phyloP scores from a whole-genome alignment of 2,113 vertebrate species.

The Zosterops pallidus region DNA sequence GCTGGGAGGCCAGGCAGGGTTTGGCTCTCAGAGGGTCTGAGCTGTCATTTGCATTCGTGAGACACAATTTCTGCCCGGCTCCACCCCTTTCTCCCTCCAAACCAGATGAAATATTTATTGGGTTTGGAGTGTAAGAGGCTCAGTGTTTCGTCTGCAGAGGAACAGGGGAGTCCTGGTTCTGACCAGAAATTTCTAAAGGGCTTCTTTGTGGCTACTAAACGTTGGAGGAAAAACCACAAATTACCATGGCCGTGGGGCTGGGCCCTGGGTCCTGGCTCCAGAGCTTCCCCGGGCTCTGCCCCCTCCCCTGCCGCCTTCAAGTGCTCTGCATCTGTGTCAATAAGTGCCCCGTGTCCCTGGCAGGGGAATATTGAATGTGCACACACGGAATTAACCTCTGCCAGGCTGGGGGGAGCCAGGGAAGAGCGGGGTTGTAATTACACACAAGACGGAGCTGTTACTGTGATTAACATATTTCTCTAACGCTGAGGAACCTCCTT shows the following conservation, averaged over 20 bases:
- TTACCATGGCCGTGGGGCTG: conserved; percentile 85
- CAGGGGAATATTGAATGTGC: conserved; percentile 65
- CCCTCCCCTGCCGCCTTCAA: conserved; percentile 58
- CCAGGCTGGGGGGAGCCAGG: conserved; percentile 4
- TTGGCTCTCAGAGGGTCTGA: background rate
- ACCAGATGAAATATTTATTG: conserved; percentile 76
- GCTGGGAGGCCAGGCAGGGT: background rate
- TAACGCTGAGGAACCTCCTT: background rate
- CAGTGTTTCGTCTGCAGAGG: conserved; percentile 77
- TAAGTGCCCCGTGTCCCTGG: conserved; percentile 75
- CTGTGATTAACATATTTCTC: conserved; percentile 56
- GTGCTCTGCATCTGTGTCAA: conserved; percentile 86
- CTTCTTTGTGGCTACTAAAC: conserved; percentile 87
- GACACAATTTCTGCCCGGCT: conserved; percentile 40
- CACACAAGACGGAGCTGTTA: conserved; percentile 35
- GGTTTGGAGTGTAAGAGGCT: conserved; percentile 64
- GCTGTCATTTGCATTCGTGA: background rate
- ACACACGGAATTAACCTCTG: conserved; percentile 63
- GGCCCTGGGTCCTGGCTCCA: conserved; percentile 75
- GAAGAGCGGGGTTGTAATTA: conserved; percentile 64
- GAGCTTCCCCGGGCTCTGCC: conserved; percentile 39
- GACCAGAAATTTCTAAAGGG: conserved; percentile 82
- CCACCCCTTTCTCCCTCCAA: conserved; percentile 54
- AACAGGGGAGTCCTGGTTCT: conserved; percentile 76
- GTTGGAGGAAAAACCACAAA: conserved; percentile 90